These are phyloP conservation scores for Heliconius hewitsoni DNA, from an alignment of 1,140 invertebrate species.

Conservation along the genomic window DNA sequence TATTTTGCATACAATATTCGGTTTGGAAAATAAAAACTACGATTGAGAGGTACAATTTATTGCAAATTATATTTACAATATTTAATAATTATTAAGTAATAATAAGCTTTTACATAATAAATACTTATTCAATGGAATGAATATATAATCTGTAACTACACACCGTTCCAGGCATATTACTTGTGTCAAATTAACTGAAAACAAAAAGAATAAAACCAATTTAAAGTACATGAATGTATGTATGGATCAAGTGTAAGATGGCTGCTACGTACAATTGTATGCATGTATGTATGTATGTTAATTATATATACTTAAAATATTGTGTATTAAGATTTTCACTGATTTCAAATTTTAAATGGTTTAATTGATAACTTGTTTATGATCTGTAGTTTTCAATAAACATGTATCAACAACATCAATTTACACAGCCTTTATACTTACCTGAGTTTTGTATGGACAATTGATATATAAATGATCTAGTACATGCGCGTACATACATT, in stretches of 20 bases:
- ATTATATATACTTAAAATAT: not conserved
- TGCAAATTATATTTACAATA: constrained; percentile 42
- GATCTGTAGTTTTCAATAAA: no score
- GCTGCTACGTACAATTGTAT: not conserved
- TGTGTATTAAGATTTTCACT: not conserved
- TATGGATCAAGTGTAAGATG: constrained; percentile 1
- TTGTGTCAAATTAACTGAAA: constrained; percentile 79
- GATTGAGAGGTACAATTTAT: constrained; percentile 47
- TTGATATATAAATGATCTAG: no score
- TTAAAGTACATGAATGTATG: constrained; percentile 48
- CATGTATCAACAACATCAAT: not conserved
- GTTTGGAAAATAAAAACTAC: constrained; percentile 47
- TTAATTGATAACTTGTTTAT: no score
- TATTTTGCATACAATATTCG: not conserved
- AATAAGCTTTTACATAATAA: constrained; percentile 39
- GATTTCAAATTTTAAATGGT: not conserved
- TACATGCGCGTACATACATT: no score
- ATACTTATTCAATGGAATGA: constrained; percentile 50
- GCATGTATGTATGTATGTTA: not conserved
- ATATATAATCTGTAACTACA: constrained; percentile 63
- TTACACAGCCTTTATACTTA: not conserved
- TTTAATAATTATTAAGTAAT: constrained; percentile 30
- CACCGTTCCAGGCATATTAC: constrained; percentile 69
- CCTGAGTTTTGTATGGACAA: not conserved
- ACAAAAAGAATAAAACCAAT: constrained; percentile 67